Evolutionary conservation across 2,797 vertebrate genomes (phyloP), one percentile per base, ranked within the genome.

Genomic region (Microcaecilia unicolor): DNA sequence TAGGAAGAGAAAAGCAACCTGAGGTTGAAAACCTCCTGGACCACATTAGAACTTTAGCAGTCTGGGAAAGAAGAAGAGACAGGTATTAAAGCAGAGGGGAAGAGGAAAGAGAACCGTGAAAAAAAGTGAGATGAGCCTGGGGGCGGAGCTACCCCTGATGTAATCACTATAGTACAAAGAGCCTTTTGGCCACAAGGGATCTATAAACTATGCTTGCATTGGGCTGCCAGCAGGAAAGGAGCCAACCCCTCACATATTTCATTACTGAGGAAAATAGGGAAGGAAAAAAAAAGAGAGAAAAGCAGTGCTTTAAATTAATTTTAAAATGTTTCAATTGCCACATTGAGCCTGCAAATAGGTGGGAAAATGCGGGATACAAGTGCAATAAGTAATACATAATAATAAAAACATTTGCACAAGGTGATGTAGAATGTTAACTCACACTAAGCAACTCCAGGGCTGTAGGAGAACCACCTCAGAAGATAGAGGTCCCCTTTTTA

Each of bases 11-110:
- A n/a, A n/a, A n/a, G n/a, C n/a, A n/a, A n/a, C 37, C 37, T 41
- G 41, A 33, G 41, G 45, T 38, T 49, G 28, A 33, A 37, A n/a
- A n/a, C n/a, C n/a, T 14, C 28, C 18, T n/a, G n/a, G n/a, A n/a
- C n/a, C n/a, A n/a, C n/a, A n/a, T n/a, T n/a, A 22, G 15, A 17
- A 4, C 17, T 15, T 21, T 21, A 34, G 16, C 12, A 14, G n/a
- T n/a, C n/a, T n/a, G 9, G 16, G 16, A 18, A 9, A 18, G 6
- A 2, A 16, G 11, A 9, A 33, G 14, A 13, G 12, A 11, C 28
- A 6, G 7, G 10, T 18, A 29, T 18, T 10, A 4, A 11, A 4
- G 11, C 15, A 10, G n/a, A 16, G 3, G 12, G 10, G n/a, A n/a
- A 5, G 3, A 15, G 3, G 14, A 20, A 4, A 15, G 6, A 9